phyloP scores from a whole-genome alignment of 2,888 invertebrate species.

The Thumatha senex region DNA sequence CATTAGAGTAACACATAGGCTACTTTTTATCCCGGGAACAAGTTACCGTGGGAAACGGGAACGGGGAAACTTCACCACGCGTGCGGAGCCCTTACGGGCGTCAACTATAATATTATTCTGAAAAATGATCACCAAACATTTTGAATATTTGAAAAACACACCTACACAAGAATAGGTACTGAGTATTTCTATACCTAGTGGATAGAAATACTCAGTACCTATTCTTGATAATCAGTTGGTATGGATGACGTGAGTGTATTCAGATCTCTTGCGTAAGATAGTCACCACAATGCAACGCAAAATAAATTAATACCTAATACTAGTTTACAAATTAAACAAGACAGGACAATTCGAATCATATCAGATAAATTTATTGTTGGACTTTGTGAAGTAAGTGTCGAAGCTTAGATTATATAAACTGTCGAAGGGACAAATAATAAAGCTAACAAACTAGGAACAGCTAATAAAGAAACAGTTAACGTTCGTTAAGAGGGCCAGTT shows the following conservation, averaged over 20 bases:
- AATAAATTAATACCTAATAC: not conserved
- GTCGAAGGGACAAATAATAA: slow-evolving; percentile 20
- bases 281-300: not conserved
- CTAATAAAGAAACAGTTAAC: slow-evolving; percentile 32
- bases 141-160: too few species aligned
- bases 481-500: slow-evolving; percentile 34
- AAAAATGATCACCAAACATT: not conserved
- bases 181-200: too few species aligned
- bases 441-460: slow-evolving; percentile 23
- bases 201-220: not conserved
- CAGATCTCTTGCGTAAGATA: not conserved
- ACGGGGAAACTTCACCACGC: too few species aligned
- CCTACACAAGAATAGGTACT: too few species aligned
- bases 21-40: too few species aligned
- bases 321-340: not conserved
- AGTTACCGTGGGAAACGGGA: too few species aligned
- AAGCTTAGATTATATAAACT: too few species aligned
- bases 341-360: not conserved
- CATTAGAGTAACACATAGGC: too few species aligned
- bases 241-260: not conserved
- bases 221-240: not conserved
- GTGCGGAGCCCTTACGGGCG: too few species aligned
- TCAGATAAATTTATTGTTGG: not conserved
- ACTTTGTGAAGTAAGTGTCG: slow-evolving; percentile 1
- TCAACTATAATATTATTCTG: too few species aligned